Conservation (phyloP, 2,113 vertebrate genomes). For the Charina bottae region DNA sequence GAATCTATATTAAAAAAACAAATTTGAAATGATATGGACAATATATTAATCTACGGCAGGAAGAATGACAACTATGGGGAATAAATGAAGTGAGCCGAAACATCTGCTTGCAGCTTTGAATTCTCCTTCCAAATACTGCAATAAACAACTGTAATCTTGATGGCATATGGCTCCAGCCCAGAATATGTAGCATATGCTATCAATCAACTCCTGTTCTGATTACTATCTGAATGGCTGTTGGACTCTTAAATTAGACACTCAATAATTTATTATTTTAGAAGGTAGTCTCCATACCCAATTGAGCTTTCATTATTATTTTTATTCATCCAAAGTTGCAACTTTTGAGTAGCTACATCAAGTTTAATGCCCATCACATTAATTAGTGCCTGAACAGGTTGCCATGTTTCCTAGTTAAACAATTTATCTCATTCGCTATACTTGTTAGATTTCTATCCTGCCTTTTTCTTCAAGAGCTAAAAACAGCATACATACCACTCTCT, state of each 20-base stretch:
- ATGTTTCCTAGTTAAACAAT: conserved; percentile 67
- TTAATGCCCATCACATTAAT: conserved; percentile 45
- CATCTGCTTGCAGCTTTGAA: conserved; percentile 20
- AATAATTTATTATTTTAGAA: conserved; percentile 72
- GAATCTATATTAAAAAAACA: conserved; percentile 10
- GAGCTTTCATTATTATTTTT: neutral
- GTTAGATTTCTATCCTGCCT: neutral
- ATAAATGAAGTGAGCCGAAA: neutral
- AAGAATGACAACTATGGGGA: neutral
- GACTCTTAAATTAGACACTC: conserved; percentile 68
- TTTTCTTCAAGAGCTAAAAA: neutral
- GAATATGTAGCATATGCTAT: conserved; percentile 11
- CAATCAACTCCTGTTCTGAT: conserved; percentile 64
- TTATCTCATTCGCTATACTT: neutral
- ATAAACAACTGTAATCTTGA: conserved; percentile 8
- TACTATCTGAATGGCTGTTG: conserved; percentile 38
- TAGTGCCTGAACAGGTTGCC: conserved; percentile 67
- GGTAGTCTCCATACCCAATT: conserved; percentile 1
- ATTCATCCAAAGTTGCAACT: conserved; percentile 56
- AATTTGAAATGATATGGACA: conserved; percentile 23
- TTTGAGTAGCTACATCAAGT: conserved; percentile 60
- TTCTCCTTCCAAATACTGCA: conserved; percentile 44
- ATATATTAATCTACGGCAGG: conserved; percentile 20
- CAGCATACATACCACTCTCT: neutral
- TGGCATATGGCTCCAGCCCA: conserved; percentile 41